phyloP scores from a whole-genome alignment of 2,797 vertebrate genomes.

The Octomys mimax region DNA sequence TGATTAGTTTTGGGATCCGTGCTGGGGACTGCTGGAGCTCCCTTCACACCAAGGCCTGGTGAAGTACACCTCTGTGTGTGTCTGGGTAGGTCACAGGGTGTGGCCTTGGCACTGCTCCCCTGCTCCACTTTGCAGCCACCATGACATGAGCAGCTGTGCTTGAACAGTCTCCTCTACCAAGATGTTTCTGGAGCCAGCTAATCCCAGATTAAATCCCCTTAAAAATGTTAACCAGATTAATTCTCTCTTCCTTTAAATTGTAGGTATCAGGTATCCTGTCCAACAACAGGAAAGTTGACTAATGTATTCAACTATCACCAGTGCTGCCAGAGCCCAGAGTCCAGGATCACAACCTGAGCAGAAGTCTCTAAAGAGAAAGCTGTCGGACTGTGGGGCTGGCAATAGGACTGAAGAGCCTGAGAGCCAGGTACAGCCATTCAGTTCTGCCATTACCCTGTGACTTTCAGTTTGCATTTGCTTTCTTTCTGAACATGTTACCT shows the following conservation, averaged over 20 bases:
- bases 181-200: neutral
- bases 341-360: neutral
- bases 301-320: neutral
- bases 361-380: conserved; percentile 5
- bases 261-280: neutral
- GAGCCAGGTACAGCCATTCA: neutral
- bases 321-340: neutral
- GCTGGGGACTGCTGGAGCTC: neutral
- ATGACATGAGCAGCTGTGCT: neutral
- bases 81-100: neutral
- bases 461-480: neutral
- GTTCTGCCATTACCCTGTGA: neutral
- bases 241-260: neutral
- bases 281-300: neutral
- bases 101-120: neutral
- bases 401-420: neutral
- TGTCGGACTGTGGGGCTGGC: neutral
- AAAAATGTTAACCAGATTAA: neutral
- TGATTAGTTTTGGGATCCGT: neutral
- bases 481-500: conserved; percentile 4
- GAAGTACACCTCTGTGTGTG: neutral
- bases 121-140: no score
- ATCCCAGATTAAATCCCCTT: neutral
- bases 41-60: neutral
- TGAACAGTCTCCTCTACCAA: neutral